A percentile compares a stretch with the other conserved stretches of the same genome.
Conservation (phyloP, 2,797 vertebrate species). For the Tokudaia tokunoshimensis region DNA sequence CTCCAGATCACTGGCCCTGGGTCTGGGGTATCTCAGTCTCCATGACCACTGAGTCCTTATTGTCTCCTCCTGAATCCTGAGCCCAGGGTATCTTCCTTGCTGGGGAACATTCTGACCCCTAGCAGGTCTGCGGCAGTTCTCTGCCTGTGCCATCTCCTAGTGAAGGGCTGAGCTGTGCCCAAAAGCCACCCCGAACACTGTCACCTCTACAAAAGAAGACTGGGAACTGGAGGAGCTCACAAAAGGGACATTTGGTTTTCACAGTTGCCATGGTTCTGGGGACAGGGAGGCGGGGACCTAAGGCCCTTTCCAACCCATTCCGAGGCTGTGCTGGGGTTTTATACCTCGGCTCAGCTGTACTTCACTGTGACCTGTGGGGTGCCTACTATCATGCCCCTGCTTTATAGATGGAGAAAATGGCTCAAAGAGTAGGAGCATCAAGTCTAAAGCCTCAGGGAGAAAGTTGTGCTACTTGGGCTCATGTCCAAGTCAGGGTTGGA, state of each 20-base stretch:
- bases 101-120: not conserved
- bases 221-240: not conserved
- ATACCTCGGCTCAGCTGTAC: not conserved
- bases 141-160: not conserved
- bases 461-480: fast-evolving
- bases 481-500: fast-evolving
- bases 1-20: fast-evolving
- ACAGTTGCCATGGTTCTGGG: not conserved
- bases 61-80: not conserved
- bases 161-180: not conserved
- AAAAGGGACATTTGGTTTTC: not conserved
- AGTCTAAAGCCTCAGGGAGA: not conserved
- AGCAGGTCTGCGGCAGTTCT: not conserved
- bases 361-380: not conserved
- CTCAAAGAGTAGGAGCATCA: not conserved
- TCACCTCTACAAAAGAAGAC: not conserved
- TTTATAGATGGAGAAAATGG: not conserved
- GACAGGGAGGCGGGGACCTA: no score
- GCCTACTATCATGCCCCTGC: fast-evolving
- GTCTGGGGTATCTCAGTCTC: not conserved
- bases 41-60: not conserved
- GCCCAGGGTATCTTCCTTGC: not conserved
- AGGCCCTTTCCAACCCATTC: fast-evolving
- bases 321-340: not conserved
- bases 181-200: not conserved